phyloP scores from a whole-genome alignment of 2,113 vertebrate genomes.

The Salminus brasiliensis region DNA sequence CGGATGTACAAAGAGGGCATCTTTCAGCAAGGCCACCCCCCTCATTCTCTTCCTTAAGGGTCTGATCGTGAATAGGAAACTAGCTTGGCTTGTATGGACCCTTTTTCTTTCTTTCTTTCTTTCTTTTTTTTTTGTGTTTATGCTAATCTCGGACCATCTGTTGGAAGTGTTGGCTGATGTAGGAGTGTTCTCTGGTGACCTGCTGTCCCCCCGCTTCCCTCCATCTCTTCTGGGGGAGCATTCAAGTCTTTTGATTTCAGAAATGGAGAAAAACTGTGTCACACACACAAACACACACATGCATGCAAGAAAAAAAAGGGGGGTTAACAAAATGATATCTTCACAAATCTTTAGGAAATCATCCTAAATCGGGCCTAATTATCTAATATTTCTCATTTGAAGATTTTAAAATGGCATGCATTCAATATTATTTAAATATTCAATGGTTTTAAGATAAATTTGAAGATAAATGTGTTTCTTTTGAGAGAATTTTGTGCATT shows the following conservation, averaged over 20 bases:
- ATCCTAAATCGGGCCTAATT: no score
- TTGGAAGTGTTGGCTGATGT: not conserved
- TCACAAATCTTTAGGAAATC: no score
- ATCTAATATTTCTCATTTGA: no score
- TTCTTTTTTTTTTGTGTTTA: slow-evolving; percentile 19
- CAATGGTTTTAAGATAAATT: no score
- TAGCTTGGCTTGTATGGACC: not conserved
- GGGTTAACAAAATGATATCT: no score
- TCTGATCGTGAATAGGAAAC: not conserved
- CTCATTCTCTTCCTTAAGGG: not conserved
- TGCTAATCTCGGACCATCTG: slow-evolving; percentile 42
- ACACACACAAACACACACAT: not conserved
- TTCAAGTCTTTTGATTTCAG: not conserved
- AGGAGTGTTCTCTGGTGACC: not conserved
- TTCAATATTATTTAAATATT: no score
- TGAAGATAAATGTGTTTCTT: no score
- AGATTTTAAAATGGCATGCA: no score
- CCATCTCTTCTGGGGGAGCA: not conserved
- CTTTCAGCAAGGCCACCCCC: not conserved
- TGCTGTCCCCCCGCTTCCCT: not conserved
- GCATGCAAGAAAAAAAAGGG: no score
- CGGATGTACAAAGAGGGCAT: not conserved
- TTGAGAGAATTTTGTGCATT: no score
- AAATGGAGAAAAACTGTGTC: not conserved
- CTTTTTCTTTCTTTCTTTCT: not conserved